Evolutionary conservation across 2,888 invertebrate species (phyloP), one percentile per base, ranked within the genome.

Genomic region (Sminthurides aquaticus): DNA sequence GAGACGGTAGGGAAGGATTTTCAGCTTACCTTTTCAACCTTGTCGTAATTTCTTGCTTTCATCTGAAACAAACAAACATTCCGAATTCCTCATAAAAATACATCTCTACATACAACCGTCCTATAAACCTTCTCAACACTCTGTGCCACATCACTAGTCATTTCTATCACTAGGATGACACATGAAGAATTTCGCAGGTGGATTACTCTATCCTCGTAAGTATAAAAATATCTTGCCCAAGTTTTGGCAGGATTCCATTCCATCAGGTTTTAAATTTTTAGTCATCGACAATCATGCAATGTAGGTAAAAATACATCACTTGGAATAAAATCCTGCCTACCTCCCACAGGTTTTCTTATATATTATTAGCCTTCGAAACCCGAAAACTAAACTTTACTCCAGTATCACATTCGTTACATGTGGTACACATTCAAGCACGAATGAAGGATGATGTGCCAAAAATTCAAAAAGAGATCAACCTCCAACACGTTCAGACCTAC

Each of bases 41-140:
- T 90, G 80, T 99, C 99, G 83, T 91, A 98, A 82, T 96, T 94
- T 80, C 95, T 86, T 74, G 90, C 88, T 80, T 96, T 96, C 88
- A 99, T 92, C 93, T 95, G 86, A 69, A 87, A 88, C 73, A 76
- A 74, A 68, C 68, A n/a, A n/a, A n/a, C n/a, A n/a, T n/a, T n/a
- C n/a, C n/a, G n/a, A n/a, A n/a, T n/a, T n/a, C n/a, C n/a, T n/a
- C n/a, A n/a, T n/a, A 63, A 73, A 48, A 57, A 65, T 74, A 66
- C 52, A 58, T 26, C 29, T 49, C 57, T 60, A 62, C n/a, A n/a
- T n/a, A n/a, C n/a, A n/a, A n/a, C n/a, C n/a, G n/a, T n/a, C n/a
- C n/a, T n/a, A n/a, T n/a, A n/a, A n/a, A n/a, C n/a, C n/a, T n/a
- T n/a, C n/a, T n/a, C n/a, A n/a, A n/a, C n/a, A n/a, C n/a, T n/a